phyloP scores from a whole-genome alignment of 2,888 invertebrate genomes.

The Nesidiocoris tenuis region DNA sequence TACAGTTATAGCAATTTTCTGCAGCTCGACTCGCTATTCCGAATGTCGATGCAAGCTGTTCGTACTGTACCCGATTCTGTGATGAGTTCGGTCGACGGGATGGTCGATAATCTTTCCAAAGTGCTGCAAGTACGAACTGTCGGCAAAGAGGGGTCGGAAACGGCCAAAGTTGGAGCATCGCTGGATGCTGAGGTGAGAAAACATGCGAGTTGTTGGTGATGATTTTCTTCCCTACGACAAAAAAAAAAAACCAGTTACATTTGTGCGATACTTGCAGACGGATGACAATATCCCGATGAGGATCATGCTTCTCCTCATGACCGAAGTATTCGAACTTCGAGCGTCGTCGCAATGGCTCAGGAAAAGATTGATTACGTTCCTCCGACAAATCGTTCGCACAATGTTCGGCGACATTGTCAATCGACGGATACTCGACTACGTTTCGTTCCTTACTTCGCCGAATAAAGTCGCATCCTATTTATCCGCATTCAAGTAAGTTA shows the following conservation, averaged over 20 bases:
- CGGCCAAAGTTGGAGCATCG: constrained; percentile 59
- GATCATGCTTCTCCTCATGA: constrained; percentile 75
- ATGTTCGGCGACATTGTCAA: constrained; percentile 83
- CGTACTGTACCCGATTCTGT: constrained; percentile 82
- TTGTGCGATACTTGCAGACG: constrained; percentile 55
- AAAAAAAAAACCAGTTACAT: not conserved
- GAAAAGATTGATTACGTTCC: constrained; percentile 70
- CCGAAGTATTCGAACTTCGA: constrained; percentile 81
- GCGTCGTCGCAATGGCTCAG: constrained; percentile 79
- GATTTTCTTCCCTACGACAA: not conserved
- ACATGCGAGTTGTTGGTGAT: not conserved
- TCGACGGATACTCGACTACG: constrained; percentile 82
- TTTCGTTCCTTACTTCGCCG: constrained; percentile 81
- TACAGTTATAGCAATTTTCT: constrained; percentile 10
- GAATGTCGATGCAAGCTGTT: constrained; percentile 74
- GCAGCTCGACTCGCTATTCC: constrained; percentile 69
- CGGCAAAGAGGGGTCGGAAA: constrained; percentile 55
- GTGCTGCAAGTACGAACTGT: constrained; percentile 63
- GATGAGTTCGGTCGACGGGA: constrained; percentile 78
- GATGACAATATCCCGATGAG: constrained; percentile 78
- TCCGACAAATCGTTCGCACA: constrained; percentile 74
- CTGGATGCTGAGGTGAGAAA: constrained; percentile 60
- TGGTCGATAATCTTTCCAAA: constrained; percentile 72
- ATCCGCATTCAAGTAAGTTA: constrained; percentile 68
- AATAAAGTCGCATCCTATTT: constrained; percentile 85